Base-by-base conservation (phyloP, 2,888 invertebrate species). In the Cinara cedri region DNA sequence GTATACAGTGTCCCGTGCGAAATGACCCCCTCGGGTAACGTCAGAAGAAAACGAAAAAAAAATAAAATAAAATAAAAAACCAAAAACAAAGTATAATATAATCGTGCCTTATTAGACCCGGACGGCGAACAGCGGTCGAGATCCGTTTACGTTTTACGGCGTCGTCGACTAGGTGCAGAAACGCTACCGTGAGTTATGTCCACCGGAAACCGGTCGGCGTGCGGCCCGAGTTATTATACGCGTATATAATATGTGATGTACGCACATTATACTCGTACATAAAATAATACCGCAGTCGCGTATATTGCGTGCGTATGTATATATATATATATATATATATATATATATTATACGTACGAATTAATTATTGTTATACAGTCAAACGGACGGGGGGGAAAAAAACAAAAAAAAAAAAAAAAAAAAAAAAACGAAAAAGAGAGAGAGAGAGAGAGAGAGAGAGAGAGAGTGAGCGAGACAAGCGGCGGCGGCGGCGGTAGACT, bases 401-500 rank as follows among this genome's bases (percentile, higher is more conserved):
- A n/a, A n/a, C n/a, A n/a, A n/a, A n/a, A n/a, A n/a, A n/a, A n/a
- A n/a, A n/a, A n/a, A n/a, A n/a, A n/a, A n/a, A n/a, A n/a, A n/a
- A n/a, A n/a, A n/a, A n/a, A n/a, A n/a, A n/a, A n/a, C n/a, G 78
- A 51, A 42, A 60, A 65, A 60, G 55, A 70, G 66, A 81, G 66
- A 81, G 70, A 68, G 66, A 34, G 72, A 24, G 16, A 70, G 24
- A 70, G 80, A 72, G 81, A 82, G 34, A 71, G 68, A 82, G 57
- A 81, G 72, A 57, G 63, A 81, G 55, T 66, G 62, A 54, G 62
- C 49, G 65, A 72, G 65, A 68, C 44, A n/a, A n/a, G n/a, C n/a
- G 19, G 34, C 14, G 19, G 54, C 51, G 72, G 65, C 11, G 14
- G 44, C 19, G 46, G 34, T 26, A 74, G 54, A 42, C 55, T 42